Percentiles rank a stretch among this genome's conserved stretches.
These are phyloP conservation scores for Pristionchus mayeri DNA, from an alignment of 2,888 invertebrate genomes.

Conservation along the genomic window DNA sequence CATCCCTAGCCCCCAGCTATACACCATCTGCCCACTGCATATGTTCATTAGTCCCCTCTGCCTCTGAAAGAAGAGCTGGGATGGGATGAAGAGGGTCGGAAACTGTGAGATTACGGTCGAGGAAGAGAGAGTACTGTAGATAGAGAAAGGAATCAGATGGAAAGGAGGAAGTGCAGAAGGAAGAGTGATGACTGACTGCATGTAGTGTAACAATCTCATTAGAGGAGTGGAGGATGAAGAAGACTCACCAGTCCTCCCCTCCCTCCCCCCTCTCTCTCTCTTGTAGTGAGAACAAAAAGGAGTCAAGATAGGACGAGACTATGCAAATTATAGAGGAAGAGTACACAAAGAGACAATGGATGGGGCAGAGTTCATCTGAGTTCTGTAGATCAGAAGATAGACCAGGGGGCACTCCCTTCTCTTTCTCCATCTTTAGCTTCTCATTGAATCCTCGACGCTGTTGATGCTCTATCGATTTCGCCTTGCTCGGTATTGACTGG, in stretches of 20 bases:
- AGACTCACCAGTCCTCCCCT: background rate
- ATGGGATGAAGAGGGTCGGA: background rate
- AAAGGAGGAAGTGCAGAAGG: slow-evolving; percentile 5
- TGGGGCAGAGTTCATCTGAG: background rate
- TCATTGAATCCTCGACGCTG: too few relatives aligned
- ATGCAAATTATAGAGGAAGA: slow-evolving; percentile 14
- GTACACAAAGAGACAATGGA: slow-evolving; percentile 35
- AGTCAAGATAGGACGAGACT: background rate
- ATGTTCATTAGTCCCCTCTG: background rate
- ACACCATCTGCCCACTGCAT: slow-evolving; percentile 18
- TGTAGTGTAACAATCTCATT: slow-evolving; percentile 30
- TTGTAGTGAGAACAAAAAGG: background rate
- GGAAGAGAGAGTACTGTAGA: background rate
- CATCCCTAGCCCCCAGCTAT: background rate
- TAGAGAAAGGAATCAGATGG: background rate
- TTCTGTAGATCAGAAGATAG: background rate
- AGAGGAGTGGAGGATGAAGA: background rate
- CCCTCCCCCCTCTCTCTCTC: too few relatives aligned
- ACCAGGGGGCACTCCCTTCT: background rate
- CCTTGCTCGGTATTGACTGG: slow-evolving; percentile 12
- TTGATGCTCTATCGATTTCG: slow-evolving; percentile 8
- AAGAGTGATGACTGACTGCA: background rate
- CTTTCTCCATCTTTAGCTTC: background rate
- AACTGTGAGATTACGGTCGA: background rate
- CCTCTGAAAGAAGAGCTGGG: slow-evolving; percentile 32